Evolutionary conservation across 2,888 invertebrate genomes (phyloP).

Genomic region (Aphidoletes aphidimyza): DNA sequence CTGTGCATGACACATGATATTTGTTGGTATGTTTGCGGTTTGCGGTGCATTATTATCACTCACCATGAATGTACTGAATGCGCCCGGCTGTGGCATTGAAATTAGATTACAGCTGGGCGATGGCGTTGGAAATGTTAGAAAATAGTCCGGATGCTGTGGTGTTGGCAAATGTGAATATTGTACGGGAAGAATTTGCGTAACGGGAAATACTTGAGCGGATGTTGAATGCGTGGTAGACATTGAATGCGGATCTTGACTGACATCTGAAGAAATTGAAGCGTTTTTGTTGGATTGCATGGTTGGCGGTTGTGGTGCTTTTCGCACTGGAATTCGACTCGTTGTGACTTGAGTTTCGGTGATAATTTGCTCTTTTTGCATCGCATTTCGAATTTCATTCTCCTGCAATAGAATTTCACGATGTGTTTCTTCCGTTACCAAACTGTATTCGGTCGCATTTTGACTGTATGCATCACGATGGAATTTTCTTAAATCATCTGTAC

Average conservation of each 20-base stretch:
- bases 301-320: conserved; percentile 54
- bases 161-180: conserved; percentile 65
- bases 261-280: conserved; percentile 58
- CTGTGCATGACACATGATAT: not conserved
- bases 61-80: conserved; percentile 56
- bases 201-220: conserved; percentile 65
- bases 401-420: conserved; percentile 65
- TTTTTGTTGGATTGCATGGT: conserved; percentile 57
- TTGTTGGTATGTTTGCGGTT: conserved; percentile 39
- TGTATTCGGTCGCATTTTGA: conserved; percentile 65
- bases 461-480: conserved; percentile 63
- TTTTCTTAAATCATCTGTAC: conserved; percentile 60
- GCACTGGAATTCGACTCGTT: conserved; percentile 40
- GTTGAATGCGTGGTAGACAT: conserved; percentile 59
- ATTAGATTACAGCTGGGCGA: conserved; percentile 56
- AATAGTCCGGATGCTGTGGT: conserved; percentile 64
- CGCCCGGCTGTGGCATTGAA: conserved; percentile 56
- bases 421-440: conserved; percentile 64
- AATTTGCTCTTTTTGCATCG: conserved; percentile 58
- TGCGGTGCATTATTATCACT: conserved; percentile 55
- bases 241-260: conserved; percentile 58
- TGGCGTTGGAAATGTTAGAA: conserved; percentile 55
- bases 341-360: not conserved
- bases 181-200: conserved; percentile 66
- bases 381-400: conserved; percentile 66